Conservation (phyloP, 2,113 vertebrate genomes). For the Azemiops feae region DNA sequence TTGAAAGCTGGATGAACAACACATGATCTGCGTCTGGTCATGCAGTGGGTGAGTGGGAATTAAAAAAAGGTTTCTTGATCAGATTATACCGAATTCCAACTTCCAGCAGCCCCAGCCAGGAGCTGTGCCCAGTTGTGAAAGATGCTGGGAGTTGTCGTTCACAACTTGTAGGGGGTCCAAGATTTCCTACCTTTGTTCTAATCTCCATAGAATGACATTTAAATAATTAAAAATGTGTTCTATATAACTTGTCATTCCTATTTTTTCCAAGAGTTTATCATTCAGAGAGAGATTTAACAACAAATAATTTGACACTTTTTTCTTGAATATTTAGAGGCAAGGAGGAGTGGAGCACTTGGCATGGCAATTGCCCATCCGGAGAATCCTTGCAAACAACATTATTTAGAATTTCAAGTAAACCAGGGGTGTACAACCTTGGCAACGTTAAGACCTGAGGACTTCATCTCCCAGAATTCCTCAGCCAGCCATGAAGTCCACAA, state of each 20-base stretch:
- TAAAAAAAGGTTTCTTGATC: too few species aligned
- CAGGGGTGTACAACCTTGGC: too few species aligned
- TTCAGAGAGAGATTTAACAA: not conserved
- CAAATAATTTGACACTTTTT: not conserved
- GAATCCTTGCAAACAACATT: not conserved
- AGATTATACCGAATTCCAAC: not conserved
- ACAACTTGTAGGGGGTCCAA: not conserved
- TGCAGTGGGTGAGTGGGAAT: too few species aligned
- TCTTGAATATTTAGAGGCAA: not conserved
- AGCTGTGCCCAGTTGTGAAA: too few species aligned
- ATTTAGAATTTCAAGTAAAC: too few species aligned
- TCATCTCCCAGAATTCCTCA: too few species aligned
- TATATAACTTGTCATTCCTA: not conserved
- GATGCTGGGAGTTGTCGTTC: too few species aligned
- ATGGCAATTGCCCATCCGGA: not conserved
- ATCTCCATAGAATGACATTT: not conserved
- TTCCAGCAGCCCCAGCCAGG: not conserved
- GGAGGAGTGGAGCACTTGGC: not conserved
- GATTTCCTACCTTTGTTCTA: too few species aligned
- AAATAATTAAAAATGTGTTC: not conserved
- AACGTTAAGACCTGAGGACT: too few species aligned
- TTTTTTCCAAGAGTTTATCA: not conserved
- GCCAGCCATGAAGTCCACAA: too few species aligned
- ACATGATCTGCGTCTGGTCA: too few species aligned
- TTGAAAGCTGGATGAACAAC: not conserved